Base-by-base conservation (phyloP, 2,888 invertebrate species). In the Luffia ferchaultella region DNA sequence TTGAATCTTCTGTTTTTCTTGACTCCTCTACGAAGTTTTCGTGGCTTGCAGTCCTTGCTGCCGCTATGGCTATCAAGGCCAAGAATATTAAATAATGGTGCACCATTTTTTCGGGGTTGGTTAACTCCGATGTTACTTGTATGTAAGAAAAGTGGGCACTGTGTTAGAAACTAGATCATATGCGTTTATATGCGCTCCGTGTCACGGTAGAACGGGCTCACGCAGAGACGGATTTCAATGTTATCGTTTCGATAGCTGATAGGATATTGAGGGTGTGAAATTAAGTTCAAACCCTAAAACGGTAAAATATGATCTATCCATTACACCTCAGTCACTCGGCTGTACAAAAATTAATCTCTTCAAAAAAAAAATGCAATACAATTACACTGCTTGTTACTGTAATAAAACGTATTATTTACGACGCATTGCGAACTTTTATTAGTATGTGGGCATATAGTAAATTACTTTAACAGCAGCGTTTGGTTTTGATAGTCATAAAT, bases 81-180 rank as follows among this genome's bases (percentile, higher is more conserved):
- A 86, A 68, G 61, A 88, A 65, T 64, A 88, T 75, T 63, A 87
- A 74, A 73, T 86, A 88, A 74, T 87, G 85, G 63, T 72, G 67
- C 67, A 86, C 85, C 87, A 88, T 88, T 64, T 69, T 76, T 68
- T 62, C 67, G 68, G 66, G 64, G 65, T 73, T 12, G 30, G 30
- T 30, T 30, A 30, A 30, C 30, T 48, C 16, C 16, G 40, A 16
- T 17, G 47, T 3, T 49, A 42, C 49, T 2, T 7, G 42, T 48
- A 40, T 40, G 40, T 40, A 18, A 18, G 16, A 30, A 30, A 30
- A 30, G 5, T 42, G 49, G 42, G 16, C 49, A 43, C 49, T 20
- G 43, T 43, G 20, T 43, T 43, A 41, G 43, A 49, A 77, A 67
- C 73, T 76, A 63, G 76, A 73, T 62, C 76, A 73, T 63, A 63